Evolutionary conservation across 30 jellyfish, hydroid and myxozoan species (phyloP), one percentile per base, ranked within the genome.

Genomic region (Mastigias papua): DNA sequence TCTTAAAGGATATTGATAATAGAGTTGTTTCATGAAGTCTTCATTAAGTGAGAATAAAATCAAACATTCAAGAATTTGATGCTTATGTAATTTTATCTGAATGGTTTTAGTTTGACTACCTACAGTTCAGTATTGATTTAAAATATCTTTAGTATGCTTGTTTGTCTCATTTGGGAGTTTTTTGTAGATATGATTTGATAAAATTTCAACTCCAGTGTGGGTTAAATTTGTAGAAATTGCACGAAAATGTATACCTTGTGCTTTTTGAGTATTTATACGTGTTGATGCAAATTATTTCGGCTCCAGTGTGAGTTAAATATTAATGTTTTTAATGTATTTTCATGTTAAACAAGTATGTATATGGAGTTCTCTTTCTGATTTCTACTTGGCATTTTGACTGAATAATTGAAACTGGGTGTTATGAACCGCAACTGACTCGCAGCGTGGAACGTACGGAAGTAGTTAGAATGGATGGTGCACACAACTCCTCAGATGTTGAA

Each of bases 251-350:
- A 69, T 54, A 16, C 27, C 17, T 20, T 70, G 21, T 32, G 22
- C 16, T 31, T 70, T 1, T 70, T 34, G 21, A 26, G 10, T 27
- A 70, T 29, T 32, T 70, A 29, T 70, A 70, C 7, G 26, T 29
- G 8, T 70, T 34, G 74, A 31, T 26, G 25, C 35, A 49, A 74
- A 74, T 25, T 34, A 31, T 79, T 79, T 79, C 80, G 25, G 58
- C 89, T 60, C 89, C 89, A 79, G 79, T 60, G 89, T 11, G 89
- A 48, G 89, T 79, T 79, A 79, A 79, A 61, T 79, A 16, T 76
- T 28, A 2, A 17, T 13, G 13, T 20, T 20, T n/a, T 29, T 25
- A 1, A 69, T 69, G 33, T 69, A 69, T 25, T 26, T 31, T 6
- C 23, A 54, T 54, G 25, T 54, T 54, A 11, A 19, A 54, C 25